A percentile compares a stretch with the other conserved stretches of the same genome.
Conservation (phyloP, 2,888 invertebrate genomes). For the Tenodera sinensis region DNA sequence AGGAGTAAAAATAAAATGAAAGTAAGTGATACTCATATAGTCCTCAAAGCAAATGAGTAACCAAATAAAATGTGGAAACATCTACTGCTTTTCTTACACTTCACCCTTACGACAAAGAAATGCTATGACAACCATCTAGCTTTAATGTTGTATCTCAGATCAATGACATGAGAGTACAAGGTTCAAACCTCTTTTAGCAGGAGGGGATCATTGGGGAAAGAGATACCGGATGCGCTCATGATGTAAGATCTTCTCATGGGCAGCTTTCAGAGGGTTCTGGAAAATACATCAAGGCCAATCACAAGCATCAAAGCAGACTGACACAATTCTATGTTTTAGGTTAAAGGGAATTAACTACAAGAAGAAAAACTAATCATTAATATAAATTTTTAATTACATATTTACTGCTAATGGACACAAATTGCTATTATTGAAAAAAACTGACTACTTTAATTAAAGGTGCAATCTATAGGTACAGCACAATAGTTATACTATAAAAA, state of each 20-base stretch:
- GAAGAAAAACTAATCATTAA: neutral
- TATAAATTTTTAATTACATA: neutral
- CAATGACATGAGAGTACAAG: neutral
- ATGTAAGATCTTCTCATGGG: slow-evolving; percentile 21
- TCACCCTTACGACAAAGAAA: neutral
- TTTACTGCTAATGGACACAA: neutral
- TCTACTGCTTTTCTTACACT: neutral
- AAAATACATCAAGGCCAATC: slow-evolving; percentile 20
- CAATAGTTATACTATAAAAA: neutral
- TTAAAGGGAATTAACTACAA: neutral
- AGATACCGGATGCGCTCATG: slow-evolving; percentile 21
- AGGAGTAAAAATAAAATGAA: neutral
- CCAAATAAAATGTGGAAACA: neutral
- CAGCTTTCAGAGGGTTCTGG: slow-evolving; percentile 27
- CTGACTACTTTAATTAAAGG: neutral
- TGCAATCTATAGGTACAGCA: neutral
- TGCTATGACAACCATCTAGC: neutral
- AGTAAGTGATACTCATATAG: neutral
- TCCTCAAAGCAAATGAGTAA: neutral
- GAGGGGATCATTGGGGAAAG: slow-evolving; percentile 27
- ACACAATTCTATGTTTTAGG: neutral
- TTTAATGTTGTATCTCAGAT: neutral
- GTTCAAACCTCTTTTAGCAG: slow-evolving; percentile 25
- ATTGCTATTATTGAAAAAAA: neutral
- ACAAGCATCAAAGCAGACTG: neutral